These are phyloP conservation scores for Drepana arcuata DNA, from an alignment of 1,140 invertebrate species.

Conservation along the genomic window DNA sequence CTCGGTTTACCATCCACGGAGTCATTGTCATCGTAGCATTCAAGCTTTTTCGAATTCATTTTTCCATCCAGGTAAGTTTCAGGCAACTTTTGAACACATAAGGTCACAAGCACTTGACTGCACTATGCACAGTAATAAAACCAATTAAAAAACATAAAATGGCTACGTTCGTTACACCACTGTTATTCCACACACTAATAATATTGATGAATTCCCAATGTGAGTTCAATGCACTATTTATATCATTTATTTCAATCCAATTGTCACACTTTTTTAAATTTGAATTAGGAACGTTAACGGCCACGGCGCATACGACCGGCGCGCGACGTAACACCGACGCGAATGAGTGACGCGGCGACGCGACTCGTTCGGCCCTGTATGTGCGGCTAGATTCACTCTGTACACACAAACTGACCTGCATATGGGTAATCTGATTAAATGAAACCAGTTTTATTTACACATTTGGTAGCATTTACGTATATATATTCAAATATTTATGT, in stretches of 20 bases:
- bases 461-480: no score
- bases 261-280: conserved; percentile 27
- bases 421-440: conserved; percentile 47
- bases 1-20: conserved; percentile 61
- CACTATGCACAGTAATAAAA: conserved; percentile 27
- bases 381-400: conserved; percentile 27
- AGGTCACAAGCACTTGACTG: conserved; percentile 46
- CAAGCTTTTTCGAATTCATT: conserved; percentile 69
- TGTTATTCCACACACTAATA: conserved; percentile 10
- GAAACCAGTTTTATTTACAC: conserved; percentile 2
- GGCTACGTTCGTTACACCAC: conserved; percentile 14
- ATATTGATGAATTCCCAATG: conserved; percentile 1
- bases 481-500: no score
- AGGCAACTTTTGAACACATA: conserved; percentile 30
- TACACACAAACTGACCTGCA: conserved; percentile 28
- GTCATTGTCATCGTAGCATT: conserved; percentile 57
- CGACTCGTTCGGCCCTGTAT: conserved; percentile 12
- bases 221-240: conserved; percentile 3
- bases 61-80: conserved; percentile 26
- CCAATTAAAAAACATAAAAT: no score
- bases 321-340: conserved; percentile 34
- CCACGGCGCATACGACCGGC: conserved; percentile 37
- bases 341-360: conserved; percentile 38
- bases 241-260: conserved; percentile 4
- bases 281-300: conserved; percentile 38